These are phyloP conservation scores for Brachylomia viminalis DNA, from an alignment of 2,888 invertebrate species.

Conservation along the genomic window DNA sequence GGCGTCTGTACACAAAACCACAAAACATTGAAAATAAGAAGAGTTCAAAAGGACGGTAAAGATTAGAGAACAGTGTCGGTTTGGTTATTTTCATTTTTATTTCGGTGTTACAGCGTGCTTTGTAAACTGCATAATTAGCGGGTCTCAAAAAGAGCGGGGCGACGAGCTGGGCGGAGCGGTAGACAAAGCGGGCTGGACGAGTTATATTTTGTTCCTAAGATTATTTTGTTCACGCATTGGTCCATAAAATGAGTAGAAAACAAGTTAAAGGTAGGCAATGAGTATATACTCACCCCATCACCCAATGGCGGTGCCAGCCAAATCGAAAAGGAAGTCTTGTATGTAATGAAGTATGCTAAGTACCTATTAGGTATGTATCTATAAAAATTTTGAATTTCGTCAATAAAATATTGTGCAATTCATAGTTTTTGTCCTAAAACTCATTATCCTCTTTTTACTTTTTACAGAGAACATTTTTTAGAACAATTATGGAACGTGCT, in stretches of 20 bases:
- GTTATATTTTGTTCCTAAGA: neutral
- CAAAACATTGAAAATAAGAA: neutral
- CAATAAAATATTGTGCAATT: too few species aligned
- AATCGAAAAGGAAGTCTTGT: too few species aligned
- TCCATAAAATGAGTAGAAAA: neutral
- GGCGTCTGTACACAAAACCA: too few species aligned
- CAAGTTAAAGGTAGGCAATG: too few species aligned
- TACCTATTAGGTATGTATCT: too few species aligned
- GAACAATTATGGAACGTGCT: too few species aligned
- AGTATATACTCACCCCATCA: neutral
- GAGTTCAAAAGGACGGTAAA: neutral
- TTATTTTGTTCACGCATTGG: neutral
- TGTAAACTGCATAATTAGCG: neutral
- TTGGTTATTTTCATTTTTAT: neutral
- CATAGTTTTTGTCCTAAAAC: too few species aligned
- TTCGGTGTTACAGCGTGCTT: neutral
- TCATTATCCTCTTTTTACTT: too few species aligned
- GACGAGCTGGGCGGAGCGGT: neutral
- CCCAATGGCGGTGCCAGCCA: neutral
- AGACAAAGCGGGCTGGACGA: neutral
- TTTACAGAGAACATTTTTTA: too few species aligned
- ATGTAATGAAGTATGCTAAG: too few species aligned
- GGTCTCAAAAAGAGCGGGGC: neutral
- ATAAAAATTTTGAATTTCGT: too few species aligned
- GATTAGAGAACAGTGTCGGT: neutral